Evolutionary conservation across 1,140 invertebrate species (phyloP).

Genomic region (Brachionus manjavacas): DNA sequence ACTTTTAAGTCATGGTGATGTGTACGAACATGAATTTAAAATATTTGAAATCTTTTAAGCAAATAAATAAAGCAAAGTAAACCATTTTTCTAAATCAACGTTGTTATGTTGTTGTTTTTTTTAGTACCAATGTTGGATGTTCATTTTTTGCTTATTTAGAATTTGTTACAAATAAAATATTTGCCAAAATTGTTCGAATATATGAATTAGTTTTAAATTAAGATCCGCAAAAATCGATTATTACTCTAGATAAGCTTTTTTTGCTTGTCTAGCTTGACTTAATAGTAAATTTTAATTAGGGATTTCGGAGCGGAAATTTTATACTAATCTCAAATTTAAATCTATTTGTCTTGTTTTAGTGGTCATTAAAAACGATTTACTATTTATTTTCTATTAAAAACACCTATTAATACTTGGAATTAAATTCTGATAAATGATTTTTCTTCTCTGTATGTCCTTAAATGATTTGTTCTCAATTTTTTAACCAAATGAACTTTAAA

Average conservation of each 20-base stretch:
- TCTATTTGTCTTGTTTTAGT: background rate
- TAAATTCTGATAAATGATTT: background rate
- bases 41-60: background rate
- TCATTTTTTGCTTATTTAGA: background rate
- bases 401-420: background rate
- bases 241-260: background rate
- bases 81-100: slow-evolving; percentile 14
- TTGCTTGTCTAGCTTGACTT: background rate
- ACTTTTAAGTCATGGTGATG: background rate
- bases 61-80: background rate
- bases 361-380: background rate
- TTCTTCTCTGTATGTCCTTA: background rate
- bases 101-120: background rate
- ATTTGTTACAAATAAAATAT: background rate
- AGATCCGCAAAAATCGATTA: slow-evolving; percentile 14
- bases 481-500: too few species aligned
- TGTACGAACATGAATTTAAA: slow-evolving; percentile 7
- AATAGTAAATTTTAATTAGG: background rate
- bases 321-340: background rate
- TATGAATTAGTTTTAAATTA: slow-evolving; percentile 12
- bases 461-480: background rate
- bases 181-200: background rate
- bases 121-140: background rate
- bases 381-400: background rate
- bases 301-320: background rate